Conservation (phyloP, 2,113 vertebrate genomes). For the Dolichallabes microphthalmus region DNA sequence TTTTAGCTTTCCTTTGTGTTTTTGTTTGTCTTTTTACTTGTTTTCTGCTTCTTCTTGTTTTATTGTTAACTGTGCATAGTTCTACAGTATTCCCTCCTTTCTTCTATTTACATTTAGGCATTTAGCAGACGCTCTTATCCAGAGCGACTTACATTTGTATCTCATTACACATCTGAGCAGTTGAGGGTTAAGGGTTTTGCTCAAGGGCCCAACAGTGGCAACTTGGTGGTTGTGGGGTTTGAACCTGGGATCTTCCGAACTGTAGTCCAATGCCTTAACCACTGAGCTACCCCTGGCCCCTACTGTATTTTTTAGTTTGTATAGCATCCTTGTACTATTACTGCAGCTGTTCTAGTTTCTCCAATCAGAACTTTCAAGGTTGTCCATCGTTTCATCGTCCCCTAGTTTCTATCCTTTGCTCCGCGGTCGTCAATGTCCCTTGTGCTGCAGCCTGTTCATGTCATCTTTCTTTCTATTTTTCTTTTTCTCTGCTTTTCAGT, state of each 20-base stretch:
- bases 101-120: no score
- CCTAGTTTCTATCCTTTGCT: neutral
- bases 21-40: neutral
- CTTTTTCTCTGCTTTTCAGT: neutral
- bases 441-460: neutral
- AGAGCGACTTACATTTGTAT: no score
- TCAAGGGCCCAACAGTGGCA: no score
- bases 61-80: neutral
- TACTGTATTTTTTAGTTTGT: no score
- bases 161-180: no score
- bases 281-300: no score
- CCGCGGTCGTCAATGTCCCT: neutral
- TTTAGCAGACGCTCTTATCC: no score
- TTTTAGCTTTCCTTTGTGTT: neutral
- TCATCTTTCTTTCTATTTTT: neutral
- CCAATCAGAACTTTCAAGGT: no score
- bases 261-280: no score
- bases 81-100: neutral
- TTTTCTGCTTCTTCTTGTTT: neutral
- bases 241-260: no score
- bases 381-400: neutral
- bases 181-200: no score
- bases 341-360: neutral
- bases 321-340: neutral
- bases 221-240: no score